phyloP scores from a whole-genome alignment of 1,140 invertebrate species.

The Drosophila kohkoa region DNA sequence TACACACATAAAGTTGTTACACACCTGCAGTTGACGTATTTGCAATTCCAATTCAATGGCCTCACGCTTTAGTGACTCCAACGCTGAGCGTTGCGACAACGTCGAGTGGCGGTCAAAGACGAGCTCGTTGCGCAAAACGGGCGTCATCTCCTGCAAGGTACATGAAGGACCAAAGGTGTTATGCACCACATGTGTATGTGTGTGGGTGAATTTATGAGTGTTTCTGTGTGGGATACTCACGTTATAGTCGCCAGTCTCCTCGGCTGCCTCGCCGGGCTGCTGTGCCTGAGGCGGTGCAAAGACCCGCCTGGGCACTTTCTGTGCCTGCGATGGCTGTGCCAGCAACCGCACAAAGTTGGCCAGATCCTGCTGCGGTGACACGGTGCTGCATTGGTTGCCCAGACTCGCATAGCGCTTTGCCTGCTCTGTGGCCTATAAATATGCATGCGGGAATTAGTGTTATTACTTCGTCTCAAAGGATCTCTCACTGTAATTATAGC shows the following conservation, averaged over 20 bases:
- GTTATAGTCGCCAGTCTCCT: conserved; percentile 76
- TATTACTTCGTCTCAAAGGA: not conserved
- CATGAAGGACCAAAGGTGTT: not conserved
- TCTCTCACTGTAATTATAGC: not conserved
- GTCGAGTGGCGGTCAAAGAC: conserved; percentile 92
- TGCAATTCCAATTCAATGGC: conserved; percentile 92
- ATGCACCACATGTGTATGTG: not conserved
- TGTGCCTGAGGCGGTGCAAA: conserved; percentile 89
- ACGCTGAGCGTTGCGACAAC: conserved; percentile 89
- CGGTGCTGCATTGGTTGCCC: conserved; percentile 89
- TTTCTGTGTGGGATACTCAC: conserved; percentile 59
- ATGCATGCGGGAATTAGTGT: conserved; percentile 42
- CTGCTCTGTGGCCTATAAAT: conserved; percentile 89
- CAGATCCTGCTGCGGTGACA: conserved; percentile 89
- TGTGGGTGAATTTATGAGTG: not conserved
- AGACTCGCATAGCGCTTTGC: conserved; percentile 91
- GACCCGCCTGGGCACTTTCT: conserved; percentile 86
- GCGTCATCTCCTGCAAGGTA: conserved; percentile 86
- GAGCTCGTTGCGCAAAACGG: conserved; percentile 92
- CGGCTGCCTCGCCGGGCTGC: conserved; percentile 75
- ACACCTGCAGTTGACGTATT: conserved; percentile 92
- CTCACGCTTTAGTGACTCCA: conserved; percentile 93
- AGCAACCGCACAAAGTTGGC: conserved; percentile 90
- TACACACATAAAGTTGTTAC: conserved; percentile 6
- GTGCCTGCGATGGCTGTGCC: conserved; percentile 86